A percentile compares a stretch with the other conserved stretches of the same genome.
Evolutionary conservation across 2,888 invertebrate species (phyloP).

Genomic region (Periphyllus acericola): DNA sequence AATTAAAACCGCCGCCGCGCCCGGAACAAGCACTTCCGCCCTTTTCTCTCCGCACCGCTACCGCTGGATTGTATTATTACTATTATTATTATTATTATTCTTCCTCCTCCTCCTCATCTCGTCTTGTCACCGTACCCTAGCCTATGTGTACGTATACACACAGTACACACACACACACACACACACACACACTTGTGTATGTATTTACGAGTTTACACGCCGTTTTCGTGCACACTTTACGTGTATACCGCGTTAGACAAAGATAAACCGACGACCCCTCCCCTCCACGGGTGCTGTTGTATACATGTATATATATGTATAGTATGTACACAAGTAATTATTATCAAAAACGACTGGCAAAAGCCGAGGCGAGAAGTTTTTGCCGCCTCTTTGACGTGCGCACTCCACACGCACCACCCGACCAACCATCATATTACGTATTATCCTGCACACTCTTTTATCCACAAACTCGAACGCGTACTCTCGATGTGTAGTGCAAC

Average conservation of each 20-base stretch:
- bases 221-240: background rate
- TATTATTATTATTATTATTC: background rate
- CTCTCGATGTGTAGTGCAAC: too few relatives aligned
- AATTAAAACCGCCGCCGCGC: conserved; percentile 30
- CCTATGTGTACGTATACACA: background rate
- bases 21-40: background rate
- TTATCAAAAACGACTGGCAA: conserved; percentile 34
- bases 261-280: conserved; percentile 23
- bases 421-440: background rate
- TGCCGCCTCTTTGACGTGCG: background rate
- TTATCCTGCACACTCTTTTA: background rate
- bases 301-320: background rate
- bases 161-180: background rate
- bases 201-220: background rate
- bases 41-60: background rate
- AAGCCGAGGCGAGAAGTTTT: conserved; percentile 30
- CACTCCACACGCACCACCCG: background rate
- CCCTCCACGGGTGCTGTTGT: too few relatives aligned
- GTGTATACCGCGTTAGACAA: conserved; percentile 4
- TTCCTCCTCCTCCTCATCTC: background rate
- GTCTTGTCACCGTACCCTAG: background rate
- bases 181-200: background rate
- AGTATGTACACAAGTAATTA: conserved; percentile 29
- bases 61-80: background rate
- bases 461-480: background rate